These are phyloP conservation scores for Tetramorium alpestre DNA, from an alignment of 1,140 invertebrate genomes.

Conservation along the genomic window DNA sequence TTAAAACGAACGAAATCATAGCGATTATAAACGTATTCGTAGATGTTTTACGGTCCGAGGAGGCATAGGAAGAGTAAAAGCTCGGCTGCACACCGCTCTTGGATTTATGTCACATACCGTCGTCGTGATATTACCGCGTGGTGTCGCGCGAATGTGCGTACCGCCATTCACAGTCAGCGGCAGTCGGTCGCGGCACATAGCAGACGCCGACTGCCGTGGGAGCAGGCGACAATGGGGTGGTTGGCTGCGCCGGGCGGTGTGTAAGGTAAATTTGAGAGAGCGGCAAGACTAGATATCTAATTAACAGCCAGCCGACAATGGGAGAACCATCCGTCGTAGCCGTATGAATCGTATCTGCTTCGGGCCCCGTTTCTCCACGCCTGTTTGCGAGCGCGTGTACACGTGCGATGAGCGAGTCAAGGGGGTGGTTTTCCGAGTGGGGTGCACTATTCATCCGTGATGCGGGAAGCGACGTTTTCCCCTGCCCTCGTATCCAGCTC, in stretches of 20 bases:
- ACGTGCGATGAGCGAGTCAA: slow-evolving; percentile 19
- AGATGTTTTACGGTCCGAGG: not conserved
- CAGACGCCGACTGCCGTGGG: slow-evolving; percentile 64
- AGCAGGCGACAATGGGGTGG: slow-evolving; percentile 70
- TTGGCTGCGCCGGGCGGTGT: slow-evolving; percentile 61
- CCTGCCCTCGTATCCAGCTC: not conserved
- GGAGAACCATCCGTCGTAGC: slow-evolving; percentile 81
- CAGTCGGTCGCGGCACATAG: slow-evolving; percentile 64
- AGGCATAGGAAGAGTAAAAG: slow-evolving; percentile 39
- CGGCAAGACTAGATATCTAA: slow-evolving; percentile 84
- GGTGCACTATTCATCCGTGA: slow-evolving; percentile 34
- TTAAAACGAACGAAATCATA: not conserved
- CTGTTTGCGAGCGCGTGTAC: slow-evolving; percentile 34
- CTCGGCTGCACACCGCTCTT: slow-evolving; percentile 46
- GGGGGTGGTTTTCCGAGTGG: slow-evolving; percentile 1
- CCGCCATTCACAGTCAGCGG: slow-evolving; percentile 72
- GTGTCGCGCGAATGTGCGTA: slow-evolving; percentile 58
- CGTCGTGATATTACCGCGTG: slow-evolving; percentile 74
- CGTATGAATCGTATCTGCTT: slow-evolving; percentile 82
- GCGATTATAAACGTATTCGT: not conserved
- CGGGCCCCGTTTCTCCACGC: slow-evolving; percentile 46
- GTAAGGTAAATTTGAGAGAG: slow-evolving; percentile 80
- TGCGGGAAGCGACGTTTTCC: slow-evolving; percentile 42
- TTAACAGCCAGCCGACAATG: slow-evolving; percentile 84
- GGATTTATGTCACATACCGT: slow-evolving; percentile 78